Evolutionary conservation across 2,888 invertebrate genomes (phyloP), one percentile per base, ranked within the genome.

Genomic region (Didymodactylos carnosus): DNA sequence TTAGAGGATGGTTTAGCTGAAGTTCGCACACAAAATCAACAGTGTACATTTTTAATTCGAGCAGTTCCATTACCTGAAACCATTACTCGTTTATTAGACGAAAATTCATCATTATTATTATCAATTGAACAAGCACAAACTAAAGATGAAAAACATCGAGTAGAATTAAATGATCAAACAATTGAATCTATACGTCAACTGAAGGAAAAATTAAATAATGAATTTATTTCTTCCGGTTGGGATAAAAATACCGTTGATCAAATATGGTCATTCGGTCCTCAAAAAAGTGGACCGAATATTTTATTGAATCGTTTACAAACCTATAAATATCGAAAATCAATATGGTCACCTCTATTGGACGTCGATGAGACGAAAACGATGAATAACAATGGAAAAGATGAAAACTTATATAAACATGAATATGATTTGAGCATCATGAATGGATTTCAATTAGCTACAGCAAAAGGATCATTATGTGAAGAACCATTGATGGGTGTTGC

Each of bases 401-500:
- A 72, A 23, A 25, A 7, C 10, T 35, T 43, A 39, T 62, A 41
- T 29, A 35, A 62, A 27, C 53, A 72, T 62, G 74, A 74, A 35
- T 74, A 71, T 71, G 74, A 74, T 40, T 53, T 62, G 10, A 74
- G 43, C 75, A 78, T 83, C 74, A 76, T 82, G 8, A 79, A 78
- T 77, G 84, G 83, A 8, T 84, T 84, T 76, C 82, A 83, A 77
- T 83, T 92, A 83, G 90, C 91, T 10, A 88, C 92, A 39, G 83
- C 90, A 73, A 88, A 91, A 53, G 98, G 98, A 0, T 97, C 97
- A 0, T 83, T 98, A 69, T 98, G 97, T 84, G 94, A 94, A 79
- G 98, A 98, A 81, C 94, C 94, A 3, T 89, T 98, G 89, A 90
- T 90, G 85, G 95, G 95, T 2, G 92, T 95, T 95, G 53, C 35